Evolutionary conservation across 1,140 invertebrate species (phyloP).

Genomic region (Phenacoccus solenopsis): DNA sequence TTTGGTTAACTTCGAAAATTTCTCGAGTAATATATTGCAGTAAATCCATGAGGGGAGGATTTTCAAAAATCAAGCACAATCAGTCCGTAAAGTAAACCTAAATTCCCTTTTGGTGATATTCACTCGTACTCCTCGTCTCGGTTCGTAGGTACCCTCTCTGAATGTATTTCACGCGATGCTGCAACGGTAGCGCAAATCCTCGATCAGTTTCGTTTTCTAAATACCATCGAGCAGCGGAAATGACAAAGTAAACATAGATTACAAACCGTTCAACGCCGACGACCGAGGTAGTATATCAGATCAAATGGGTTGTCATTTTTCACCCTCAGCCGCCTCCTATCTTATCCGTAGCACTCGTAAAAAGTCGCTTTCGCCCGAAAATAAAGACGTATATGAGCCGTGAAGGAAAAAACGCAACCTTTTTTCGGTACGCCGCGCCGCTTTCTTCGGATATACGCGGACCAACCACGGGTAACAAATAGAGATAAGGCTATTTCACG

Average conservation of each 20-base stretch:
- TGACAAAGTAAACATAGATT: background rate
- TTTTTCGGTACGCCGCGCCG: no score
- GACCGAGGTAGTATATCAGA: background rate
- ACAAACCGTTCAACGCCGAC: background rate
- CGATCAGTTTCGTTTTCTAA: background rate
- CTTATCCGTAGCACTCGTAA: background rate
- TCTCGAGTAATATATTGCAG: no score
- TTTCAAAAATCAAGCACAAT: no score
- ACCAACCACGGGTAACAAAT: slow-evolving; percentile 11
- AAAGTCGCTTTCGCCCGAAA: slow-evolving; percentile 7
- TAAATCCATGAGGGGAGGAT: no score
- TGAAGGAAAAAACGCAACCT: slow-evolving; percentile 4
- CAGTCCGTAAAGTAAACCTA: no score
- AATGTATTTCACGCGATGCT: no score
- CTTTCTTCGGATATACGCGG: background rate
- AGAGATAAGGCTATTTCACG: slow-evolving; percentile 13
- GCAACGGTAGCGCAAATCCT: no score
- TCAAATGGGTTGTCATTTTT: slow-evolving; percentile 6
- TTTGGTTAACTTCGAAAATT: no score
- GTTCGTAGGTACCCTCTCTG: no score
- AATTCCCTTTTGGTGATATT: no score
- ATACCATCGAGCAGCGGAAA: background rate
- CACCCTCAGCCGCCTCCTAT: background rate
- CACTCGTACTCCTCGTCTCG: no score
- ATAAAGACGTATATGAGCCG: slow-evolving; percentile 15